Base-by-base conservation (phyloP, 1,140 invertebrate species). In the Drosophila nigrodunni region DNA sequence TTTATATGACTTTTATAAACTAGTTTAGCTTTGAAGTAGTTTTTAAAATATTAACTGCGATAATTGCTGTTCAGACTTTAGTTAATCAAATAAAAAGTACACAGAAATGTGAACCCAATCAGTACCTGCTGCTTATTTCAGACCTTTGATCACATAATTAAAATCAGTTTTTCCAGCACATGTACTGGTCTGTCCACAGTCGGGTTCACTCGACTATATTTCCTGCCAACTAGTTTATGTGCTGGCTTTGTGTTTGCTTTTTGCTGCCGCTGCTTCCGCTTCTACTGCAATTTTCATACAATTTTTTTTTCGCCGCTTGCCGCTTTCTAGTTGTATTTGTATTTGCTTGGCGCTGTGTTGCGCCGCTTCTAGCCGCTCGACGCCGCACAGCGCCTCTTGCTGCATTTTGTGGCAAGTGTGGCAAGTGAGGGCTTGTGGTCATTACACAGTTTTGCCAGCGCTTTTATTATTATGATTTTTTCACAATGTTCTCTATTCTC, bases 391-490 rank as follows among this genome's bases (percentile, higher is more conserved):
- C 76, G 61, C 76, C 60, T 69, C 52, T 74, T 74, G 77, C 74
- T 80, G 74, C 79, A 78, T 80, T 78, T 70, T 74, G 68, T 44
- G 62, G 57, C 34, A 52, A 59, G 66, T 58, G 68, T 44, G 62
- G 57, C 34, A 52, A 59, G 66, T 58, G 79, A 67, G 35, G 21
- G 54, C 74, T 85, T 88, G 80, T 80, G 85, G 80, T 88, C 85
- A 88, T 88, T 88, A 88, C 80, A 85, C 81, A 79, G 76, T 68
- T 47, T 44, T 66, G 59, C 61, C 60, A 65, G 60, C 59, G 74
- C 71, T 83, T 83, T 89, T 88, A 82, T 77, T 80, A 89, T 80
- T 80, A 80, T 82, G 61, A 70, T 68, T 72, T 54, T 43, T 34
- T 65, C 47, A 49, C 52, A 70, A 61, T 66, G 65, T 70, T 83